Percentiles rank a stretch among this genome's conserved stretches.
Evolutionary conservation across 2,113 vertebrate genomes (phyloP).

Genomic region (Channa argus): DNA sequence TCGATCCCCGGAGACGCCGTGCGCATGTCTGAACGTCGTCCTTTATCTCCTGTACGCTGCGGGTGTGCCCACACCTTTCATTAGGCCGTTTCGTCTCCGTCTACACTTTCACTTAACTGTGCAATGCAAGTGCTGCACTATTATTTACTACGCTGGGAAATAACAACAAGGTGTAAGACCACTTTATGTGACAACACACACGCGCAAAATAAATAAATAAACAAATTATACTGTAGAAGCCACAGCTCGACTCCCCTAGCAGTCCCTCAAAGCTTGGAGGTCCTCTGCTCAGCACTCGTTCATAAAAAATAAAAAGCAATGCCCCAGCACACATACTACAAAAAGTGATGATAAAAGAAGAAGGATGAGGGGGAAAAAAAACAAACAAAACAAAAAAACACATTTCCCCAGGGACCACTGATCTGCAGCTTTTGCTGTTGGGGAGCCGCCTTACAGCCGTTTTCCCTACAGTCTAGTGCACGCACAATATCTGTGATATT

Average conservation of each 20-base stretch:
- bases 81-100: no score
- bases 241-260: neutral
- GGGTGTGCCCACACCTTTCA: no score
- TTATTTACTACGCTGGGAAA: no score
- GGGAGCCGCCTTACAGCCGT: slow-evolving; percentile 58
- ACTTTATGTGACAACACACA: neutral
- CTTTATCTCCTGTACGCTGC: no score
- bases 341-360: neutral
- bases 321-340: neutral
- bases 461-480: slow-evolving; percentile 42
- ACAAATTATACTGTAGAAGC: neutral
- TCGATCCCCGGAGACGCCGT: no score
- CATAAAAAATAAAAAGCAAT: slow-evolving; percentile 36
- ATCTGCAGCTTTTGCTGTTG: slow-evolving; percentile 40
- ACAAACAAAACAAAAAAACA: neutral
- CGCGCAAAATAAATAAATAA: slow-evolving; percentile 3
- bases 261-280: slow-evolving; percentile 12
- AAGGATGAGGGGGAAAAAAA: slow-evolving; percentile 43
- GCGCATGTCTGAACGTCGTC: no score
- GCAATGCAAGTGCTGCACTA: no score
- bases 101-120: no score
- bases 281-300: slow-evolving; percentile 16
- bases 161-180: no score
- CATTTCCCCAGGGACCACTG: slow-evolving; percentile 54
- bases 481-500: neutral